These are phyloP conservation scores for Neuroterus valhalla DNA, from an alignment of 1,140 invertebrate species.

Conservation along the genomic window DNA sequence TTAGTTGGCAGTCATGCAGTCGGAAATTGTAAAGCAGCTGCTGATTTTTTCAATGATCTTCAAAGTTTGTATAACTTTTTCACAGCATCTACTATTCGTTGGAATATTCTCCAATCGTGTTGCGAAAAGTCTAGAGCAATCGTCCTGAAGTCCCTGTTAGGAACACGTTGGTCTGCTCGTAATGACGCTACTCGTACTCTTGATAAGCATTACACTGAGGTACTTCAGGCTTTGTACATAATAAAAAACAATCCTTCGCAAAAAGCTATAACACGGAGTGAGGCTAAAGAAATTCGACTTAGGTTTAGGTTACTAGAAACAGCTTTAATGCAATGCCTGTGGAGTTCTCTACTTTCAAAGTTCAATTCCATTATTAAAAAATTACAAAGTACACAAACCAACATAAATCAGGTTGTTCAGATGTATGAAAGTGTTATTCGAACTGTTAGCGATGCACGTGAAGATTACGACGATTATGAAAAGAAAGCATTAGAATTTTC, in stretches of 20 bases:
- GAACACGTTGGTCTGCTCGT: slow-evolving; percentile 42
- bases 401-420: background rate
- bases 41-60: too few relatives aligned
- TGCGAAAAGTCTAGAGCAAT: background rate
- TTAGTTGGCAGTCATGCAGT: too few relatives aligned
- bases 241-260: slow-evolving; percentile 17
- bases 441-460: too few relatives aligned
- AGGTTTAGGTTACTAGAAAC: slow-evolving; percentile 30
- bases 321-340: slow-evolving; percentile 21
- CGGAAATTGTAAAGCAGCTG: too few relatives aligned
- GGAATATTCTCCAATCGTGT: slow-evolving; percentile 34
- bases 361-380: slow-evolving; percentile 34
- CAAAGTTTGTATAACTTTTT: slow-evolving; percentile 47
- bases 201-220: slow-evolving; percentile 21
- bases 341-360: slow-evolving; percentile 19
- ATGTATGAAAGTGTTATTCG: background rate
- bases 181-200: slow-evolving; percentile 35
- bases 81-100: slow-evolving; percentile 44
- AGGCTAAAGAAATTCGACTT: slow-evolving; percentile 36
- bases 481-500: too few relatives aligned
- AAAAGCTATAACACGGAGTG: slow-evolving; percentile 32
- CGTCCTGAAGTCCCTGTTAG: slow-evolving; percentile 36
- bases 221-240: slow-evolving; percentile 32
- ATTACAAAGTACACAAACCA: slow-evolving; percentile 4
- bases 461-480: background rate